Base-by-base conservation (phyloP, 2,113 vertebrate genomes). In the Symphodus melops region DNA sequence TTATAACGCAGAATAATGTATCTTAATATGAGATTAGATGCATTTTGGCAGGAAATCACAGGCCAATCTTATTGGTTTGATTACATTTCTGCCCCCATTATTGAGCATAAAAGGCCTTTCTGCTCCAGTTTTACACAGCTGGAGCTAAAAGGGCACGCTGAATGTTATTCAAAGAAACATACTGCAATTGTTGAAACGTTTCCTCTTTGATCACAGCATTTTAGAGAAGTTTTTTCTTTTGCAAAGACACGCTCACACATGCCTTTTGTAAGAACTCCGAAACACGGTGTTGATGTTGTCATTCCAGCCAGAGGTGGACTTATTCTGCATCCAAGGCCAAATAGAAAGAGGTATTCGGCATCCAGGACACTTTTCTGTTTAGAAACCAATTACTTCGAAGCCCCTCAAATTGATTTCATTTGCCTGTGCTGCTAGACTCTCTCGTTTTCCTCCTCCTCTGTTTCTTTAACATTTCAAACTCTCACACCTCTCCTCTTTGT, bases 351-450 rank as follows among this genome's bases (percentile, higher is more conserved):
- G 41, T 74, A 90, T 71, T 86, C 81, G 72, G 81, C 86, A 78
- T 88, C 81, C 84, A 86, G 85, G 89, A 91, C 87, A 87, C 81
- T 83, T 77, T 83, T 88, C 84, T 85, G 87, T 91, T 93, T 87
- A 87, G 89, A 92, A 93, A 92, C 80, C 91, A 94, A 92, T 93
- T 90, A 92, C 90, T 83, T 42, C 54, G 81, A 72, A 19, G 61
- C 88, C 86, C 85, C 84, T 89, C 80, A 91, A 90, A 93, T 91
- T 91, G 88, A 93, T 93, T 92, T 92, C 71, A 92, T 90, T 93
- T 91, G 83, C 78, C 53, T 72, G 19, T 44, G 82, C 77, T 75
- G 67, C 71, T 64, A 54, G 60, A 56, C 75, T 77, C 44, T 71
- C 51, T 68, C 46, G 48, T 58, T 41, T 28, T 48, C 49, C 64